Evolutionary conservation across 2,113 vertebrate genomes (phyloP).

Genomic region (Varanus salvator): DNA sequence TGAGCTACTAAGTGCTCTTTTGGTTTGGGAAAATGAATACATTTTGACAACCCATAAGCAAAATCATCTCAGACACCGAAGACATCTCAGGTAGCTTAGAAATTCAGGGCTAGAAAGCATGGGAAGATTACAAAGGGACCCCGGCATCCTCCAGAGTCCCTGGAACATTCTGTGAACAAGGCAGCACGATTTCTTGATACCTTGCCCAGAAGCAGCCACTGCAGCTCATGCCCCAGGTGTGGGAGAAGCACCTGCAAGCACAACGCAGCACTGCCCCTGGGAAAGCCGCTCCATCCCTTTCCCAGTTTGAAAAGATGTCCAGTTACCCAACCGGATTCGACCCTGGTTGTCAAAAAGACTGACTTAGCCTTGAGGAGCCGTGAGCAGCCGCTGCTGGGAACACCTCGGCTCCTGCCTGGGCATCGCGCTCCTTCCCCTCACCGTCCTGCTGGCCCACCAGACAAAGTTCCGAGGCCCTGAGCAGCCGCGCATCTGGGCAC

Average conservation of each 20-base stretch:
- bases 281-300: background rate
- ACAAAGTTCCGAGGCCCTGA: background rate
- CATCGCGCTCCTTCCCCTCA: no score
- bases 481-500: background rate
- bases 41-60: background rate
- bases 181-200: no score
- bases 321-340: no score
- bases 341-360: background rate
- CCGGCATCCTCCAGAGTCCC: no score
- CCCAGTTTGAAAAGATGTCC: no score
- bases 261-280: background rate
- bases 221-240: background rate
- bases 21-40: background rate
- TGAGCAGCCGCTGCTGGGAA: no score
- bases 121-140: no score
- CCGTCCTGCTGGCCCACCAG: background rate
- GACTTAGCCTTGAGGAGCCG: no score
- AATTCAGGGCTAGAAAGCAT: no score
- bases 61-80: background rate
- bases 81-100: background rate
- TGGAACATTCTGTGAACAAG: fast-evolving
- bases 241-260: background rate
- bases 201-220: no score
- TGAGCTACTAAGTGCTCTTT: background rate
- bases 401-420: no score